These are phyloP conservation scores for Altica lythri DNA, from an alignment of 2,888 invertebrate species.

Conservation along the genomic window DNA sequence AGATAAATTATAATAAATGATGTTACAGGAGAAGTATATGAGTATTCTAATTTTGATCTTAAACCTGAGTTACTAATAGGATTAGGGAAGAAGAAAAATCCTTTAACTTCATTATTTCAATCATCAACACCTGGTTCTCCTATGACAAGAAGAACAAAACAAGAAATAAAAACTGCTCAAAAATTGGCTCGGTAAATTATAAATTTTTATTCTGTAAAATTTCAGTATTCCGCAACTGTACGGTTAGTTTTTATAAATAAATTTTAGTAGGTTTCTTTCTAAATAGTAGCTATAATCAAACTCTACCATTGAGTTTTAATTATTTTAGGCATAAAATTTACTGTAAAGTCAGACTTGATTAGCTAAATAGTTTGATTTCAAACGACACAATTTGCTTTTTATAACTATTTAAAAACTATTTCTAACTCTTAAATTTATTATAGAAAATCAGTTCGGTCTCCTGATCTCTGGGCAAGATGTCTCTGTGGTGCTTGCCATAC, in stretches of 20 bases:
- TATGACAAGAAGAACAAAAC: conserved; percentile 90
- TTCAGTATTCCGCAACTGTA: too few relatives aligned
- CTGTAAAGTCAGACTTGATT: too few relatives aligned
- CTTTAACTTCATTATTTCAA: conserved; percentile 51
- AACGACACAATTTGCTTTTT: too few relatives aligned
- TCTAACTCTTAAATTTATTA: conserved; percentile 1
- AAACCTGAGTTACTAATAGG: conserved; percentile 63
- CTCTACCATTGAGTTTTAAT: too few relatives aligned
- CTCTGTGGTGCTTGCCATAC: conserved; percentile 87
- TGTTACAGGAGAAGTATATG: conserved; percentile 35
- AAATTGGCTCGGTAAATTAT: conserved; percentile 70
- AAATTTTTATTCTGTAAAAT: too few relatives aligned
- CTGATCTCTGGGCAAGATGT: conserved; percentile 92
- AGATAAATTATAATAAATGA: not conserved
- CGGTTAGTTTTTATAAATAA: too few relatives aligned
- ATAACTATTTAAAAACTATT: not conserved
- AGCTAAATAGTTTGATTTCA: too few relatives aligned
- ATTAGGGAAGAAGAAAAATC: conserved; percentile 46
- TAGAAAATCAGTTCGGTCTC: conserved; percentile 57
- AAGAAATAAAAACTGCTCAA: conserved; percentile 92
- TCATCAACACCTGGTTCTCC: conserved; percentile 77
- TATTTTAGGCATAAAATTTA: too few relatives aligned
- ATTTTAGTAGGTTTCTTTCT: too few relatives aligned
- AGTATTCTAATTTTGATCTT: conserved; percentile 50
- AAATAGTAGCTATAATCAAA: too few relatives aligned